These are phyloP conservation scores for Eulemur rufifrons DNA, from an alignment of 2,113 vertebrate species.

Conservation along the genomic window DNA sequence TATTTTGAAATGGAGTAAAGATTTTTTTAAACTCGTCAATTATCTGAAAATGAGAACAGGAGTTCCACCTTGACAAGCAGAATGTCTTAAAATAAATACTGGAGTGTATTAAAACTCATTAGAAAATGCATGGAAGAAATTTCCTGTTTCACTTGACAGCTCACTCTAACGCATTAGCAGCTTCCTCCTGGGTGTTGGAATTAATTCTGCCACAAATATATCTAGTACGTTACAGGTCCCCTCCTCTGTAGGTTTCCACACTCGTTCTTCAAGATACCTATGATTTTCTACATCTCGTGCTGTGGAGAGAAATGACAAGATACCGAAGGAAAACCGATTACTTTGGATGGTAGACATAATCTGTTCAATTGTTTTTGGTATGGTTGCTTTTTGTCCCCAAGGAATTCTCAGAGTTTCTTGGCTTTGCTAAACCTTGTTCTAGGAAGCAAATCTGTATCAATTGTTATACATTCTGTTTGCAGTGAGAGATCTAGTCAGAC, in stretches of 20 bases:
- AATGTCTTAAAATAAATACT: slow-evolving; percentile 65
- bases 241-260: slow-evolving; percentile 52
- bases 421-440: slow-evolving; percentile 32
- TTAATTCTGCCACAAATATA: slow-evolving; percentile 74
- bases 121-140: slow-evolving; percentile 54
- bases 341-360: slow-evolving; percentile 53
- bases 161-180: slow-evolving; percentile 35
- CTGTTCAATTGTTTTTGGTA: slow-evolving; percentile 63
- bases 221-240: slow-evolving; percentile 58
- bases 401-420: background rate
- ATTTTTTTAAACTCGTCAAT: slow-evolving; percentile 49
- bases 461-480: slow-evolving; percentile 56
- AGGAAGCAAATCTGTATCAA: slow-evolving; percentile 61
- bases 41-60: slow-evolving; percentile 57
- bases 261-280: slow-evolving; percentile 56
- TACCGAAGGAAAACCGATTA: slow-evolving; percentile 64
- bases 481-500: slow-evolving; percentile 35
- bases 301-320: slow-evolving; percentile 62
- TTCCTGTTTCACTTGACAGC: slow-evolving; percentile 62
- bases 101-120: slow-evolving; percentile 39
- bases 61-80: slow-evolving; percentile 71
- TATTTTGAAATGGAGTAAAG: slow-evolving; percentile 52
- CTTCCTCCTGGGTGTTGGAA: slow-evolving; percentile 72
- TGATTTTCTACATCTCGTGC: slow-evolving; percentile 51
- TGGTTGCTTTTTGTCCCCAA: slow-evolving; percentile 31